Evolutionary conservation across 2,113 vertebrate genomes (phyloP).

Genomic region (Crotalus tigris): DNA sequence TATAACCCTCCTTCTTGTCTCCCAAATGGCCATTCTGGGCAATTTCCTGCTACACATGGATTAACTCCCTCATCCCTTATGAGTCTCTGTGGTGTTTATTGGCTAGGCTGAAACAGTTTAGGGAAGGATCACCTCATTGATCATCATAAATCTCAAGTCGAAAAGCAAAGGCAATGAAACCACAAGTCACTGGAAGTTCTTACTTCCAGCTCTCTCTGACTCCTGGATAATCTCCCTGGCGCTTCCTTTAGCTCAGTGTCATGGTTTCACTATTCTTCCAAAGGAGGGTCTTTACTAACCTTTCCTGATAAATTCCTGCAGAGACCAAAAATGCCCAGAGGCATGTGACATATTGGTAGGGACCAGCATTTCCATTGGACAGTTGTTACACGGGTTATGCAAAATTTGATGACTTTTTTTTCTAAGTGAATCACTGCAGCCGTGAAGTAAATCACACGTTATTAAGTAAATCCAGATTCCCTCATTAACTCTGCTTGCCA

Average conservation of each 20-base stretch:
- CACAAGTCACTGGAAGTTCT: constrained; percentile 5
- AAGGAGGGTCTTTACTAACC: background rate
- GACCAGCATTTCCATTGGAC: background rate
- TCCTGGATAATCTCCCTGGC: constrained; percentile 4
- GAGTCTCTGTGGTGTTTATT: background rate
- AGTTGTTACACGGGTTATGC: background rate
- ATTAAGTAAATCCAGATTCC: background rate
- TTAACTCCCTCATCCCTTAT: background rate
- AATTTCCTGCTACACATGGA: constrained; percentile 9
- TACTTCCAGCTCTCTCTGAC: background rate
- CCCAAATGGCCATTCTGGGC: constrained; percentile 11
- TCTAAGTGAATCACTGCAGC: background rate
- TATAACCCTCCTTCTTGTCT: background rate
- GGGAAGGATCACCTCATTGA: constrained; percentile 5
- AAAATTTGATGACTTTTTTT: background rate
- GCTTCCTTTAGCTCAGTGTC: background rate
- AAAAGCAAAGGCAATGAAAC: background rate
- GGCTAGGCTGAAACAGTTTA: background rate
- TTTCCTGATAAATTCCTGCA: background rate
- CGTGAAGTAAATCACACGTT: background rate
- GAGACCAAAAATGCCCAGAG: background rate
- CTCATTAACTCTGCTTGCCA: background rate
- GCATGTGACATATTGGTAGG: background rate
- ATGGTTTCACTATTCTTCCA: background rate
- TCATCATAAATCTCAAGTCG: constrained; percentile 10